Conservation (phyloP, 2,888 invertebrate genomes). For the Plebejus melissa region DNA sequence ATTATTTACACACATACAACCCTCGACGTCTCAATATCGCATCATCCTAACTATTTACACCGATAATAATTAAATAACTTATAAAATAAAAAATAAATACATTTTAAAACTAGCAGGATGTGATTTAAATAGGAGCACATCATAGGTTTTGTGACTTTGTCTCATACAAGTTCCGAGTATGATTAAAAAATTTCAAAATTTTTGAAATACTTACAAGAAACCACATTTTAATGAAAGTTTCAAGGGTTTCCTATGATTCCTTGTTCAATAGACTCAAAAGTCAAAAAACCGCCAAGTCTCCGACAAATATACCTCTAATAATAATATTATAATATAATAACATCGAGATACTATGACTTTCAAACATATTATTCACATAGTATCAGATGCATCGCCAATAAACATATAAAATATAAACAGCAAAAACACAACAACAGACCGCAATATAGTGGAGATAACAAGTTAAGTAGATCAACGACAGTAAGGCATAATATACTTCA, state of each 20-base stretch:
- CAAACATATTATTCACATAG: conserved; percentile 73
- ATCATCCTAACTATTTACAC: conserved; percentile 69
- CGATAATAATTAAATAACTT: conserved; percentile 63
- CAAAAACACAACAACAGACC: conserved; percentile 25
- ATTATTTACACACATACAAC: conserved; percentile 68
- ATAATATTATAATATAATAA: neutral
- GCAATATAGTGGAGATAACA: conserved; percentile 18
- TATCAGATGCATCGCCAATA: conserved; percentile 48
- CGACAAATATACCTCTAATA: neutral
- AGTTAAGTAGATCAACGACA: conserved; percentile 8
- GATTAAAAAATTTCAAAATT: conserved; percentile 13
- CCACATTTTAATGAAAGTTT: neutral
- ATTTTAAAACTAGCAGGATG: conserved; percentile 64
- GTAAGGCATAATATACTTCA: neutral
- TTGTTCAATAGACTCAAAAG: conserved; percentile 14
- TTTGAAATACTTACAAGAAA: neutral
- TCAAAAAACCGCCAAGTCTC: conserved; percentile 19
- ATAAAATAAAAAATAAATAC: conserved; percentile 70
- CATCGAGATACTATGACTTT: conserved; percentile 69
- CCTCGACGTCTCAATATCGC: conserved; percentile 62
- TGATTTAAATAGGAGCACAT: conserved; percentile 45
- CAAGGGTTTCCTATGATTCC: neutral
- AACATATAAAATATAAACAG: conserved; percentile 20
- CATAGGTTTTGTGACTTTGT: conserved; percentile 23
- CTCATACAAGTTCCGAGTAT: neutral